Conservation (phyloP, 2,888 invertebrate species). For the Himalopsyche kuldschensis region DNA sequence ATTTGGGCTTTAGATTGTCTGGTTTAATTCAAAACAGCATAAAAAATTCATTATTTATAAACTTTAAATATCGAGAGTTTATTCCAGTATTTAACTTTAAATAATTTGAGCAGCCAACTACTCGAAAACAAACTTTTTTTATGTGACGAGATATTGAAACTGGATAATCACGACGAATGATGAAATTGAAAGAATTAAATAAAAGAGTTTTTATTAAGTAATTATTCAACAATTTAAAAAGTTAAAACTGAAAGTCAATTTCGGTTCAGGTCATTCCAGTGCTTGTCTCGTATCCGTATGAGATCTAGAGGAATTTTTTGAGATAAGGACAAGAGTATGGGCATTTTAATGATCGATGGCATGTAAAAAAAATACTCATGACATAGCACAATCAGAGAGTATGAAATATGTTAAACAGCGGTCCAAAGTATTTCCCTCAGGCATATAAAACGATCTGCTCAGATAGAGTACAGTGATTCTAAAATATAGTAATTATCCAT, state of each 20-base stretch:
- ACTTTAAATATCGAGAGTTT: no score
- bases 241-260: neutral
- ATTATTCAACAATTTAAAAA: neutral
- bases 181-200: no score
- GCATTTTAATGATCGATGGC: constrained; percentile 35
- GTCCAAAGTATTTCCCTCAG: constrained; percentile 4
- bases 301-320: constrained; percentile 25
- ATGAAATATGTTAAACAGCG: constrained; percentile 10
- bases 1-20: no score
- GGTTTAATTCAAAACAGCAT: no score
- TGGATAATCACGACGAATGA: no score
- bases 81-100: no score
- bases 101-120: no score
- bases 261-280: neutral
- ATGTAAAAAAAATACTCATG: constrained; percentile 20
- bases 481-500: neutral
- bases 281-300: neutral
- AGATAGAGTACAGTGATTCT: neutral
- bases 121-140: no score
- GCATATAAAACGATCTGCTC: neutral
- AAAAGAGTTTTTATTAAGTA: no score
- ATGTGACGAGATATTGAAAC: no score
- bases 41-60: no score
- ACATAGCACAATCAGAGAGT: constrained; percentile 6
- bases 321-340: constrained; percentile 26